phyloP scores from a whole-genome alignment of 30 jellyfish, hydroid and myxozoan species.

The Clytia hemisphaerica region DNA sequence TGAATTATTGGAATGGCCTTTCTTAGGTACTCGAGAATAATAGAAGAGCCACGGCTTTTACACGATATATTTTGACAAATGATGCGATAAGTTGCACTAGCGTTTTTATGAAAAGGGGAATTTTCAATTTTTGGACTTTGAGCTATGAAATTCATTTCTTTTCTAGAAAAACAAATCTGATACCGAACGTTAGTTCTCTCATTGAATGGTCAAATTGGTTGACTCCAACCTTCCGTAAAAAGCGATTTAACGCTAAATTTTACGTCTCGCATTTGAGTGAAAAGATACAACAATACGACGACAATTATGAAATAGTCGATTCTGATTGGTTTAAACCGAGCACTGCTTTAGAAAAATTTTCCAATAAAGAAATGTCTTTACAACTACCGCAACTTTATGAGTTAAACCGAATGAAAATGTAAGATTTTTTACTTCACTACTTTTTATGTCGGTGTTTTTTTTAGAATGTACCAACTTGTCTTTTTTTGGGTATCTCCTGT shows the following conservation, averaged over 20 bases:
- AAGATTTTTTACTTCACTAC: background rate
- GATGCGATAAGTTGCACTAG: too few species aligned
- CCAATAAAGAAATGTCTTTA: slow-evolving; percentile 18
- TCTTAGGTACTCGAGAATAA: too few species aligned
- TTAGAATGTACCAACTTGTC: too few species aligned
- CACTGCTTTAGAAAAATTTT: slow-evolving; percentile 35
- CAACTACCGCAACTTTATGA: slow-evolving; percentile 90
- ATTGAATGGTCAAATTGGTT: slow-evolving; percentile 74
- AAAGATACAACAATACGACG: slow-evolving; percentile 38
- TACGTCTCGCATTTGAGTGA: slow-evolving; percentile 33
- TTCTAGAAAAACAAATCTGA: slow-evolving; percentile 30
- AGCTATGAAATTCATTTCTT: too few species aligned
- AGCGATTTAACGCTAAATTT: slow-evolving; percentile 65
- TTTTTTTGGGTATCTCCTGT: background rate
- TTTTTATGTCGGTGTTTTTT: background rate
- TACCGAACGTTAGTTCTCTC: slow-evolving; percentile 68
- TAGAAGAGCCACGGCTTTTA: too few species aligned
- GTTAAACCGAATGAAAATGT: slow-evolving; percentile 56
- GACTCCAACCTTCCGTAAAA: slow-evolving; percentile 33
- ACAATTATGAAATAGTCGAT: slow-evolving; percentile 47
- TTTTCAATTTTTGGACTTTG: too few species aligned
- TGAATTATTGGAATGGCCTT: too few species aligned
- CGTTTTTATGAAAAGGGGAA: too few species aligned
- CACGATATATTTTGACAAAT: too few species aligned
- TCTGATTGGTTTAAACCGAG: slow-evolving; percentile 69